Evolutionary conservation across 2,113 vertebrate species (phyloP).

Genomic region (Herpailurus yagouaroundi): DNA sequence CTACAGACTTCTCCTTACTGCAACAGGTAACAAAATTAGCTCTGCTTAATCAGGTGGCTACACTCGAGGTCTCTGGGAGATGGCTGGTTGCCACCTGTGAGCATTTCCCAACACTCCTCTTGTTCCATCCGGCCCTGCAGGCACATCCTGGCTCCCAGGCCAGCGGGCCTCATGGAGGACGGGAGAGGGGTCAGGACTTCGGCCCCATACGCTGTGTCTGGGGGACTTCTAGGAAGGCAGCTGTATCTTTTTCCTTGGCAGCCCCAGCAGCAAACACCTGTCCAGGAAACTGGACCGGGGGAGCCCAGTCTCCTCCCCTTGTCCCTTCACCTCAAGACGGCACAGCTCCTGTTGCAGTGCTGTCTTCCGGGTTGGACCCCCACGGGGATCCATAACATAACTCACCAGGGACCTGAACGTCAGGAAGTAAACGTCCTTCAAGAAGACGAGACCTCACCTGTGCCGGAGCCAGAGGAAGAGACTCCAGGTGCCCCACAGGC

Average conservation of each 20-base stretch:
- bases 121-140: rapidly evolving
- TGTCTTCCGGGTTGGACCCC: background rate
- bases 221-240: background rate
- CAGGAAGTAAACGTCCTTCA: background rate
- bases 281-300: background rate
- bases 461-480: background rate
- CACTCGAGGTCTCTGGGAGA: too few relatives aligned
- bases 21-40: too few relatives aligned
- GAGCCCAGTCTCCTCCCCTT: background rate
- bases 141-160: background rate
- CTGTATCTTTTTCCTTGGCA: too few relatives aligned
- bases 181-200: too few relatives aligned
- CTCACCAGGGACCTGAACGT: background rate
- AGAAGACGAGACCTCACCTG: background rate
- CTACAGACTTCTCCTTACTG: too few relatives aligned
- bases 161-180: rapidly evolving
- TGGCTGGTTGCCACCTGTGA: rapidly evolving
- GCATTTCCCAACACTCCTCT: background rate
- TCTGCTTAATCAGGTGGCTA: too few relatives aligned
- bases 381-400: too few relatives aligned
- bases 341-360: rapidly evolving
- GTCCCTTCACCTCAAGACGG: background rate
- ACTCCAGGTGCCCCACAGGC: background rate
- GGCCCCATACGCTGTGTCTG: rapidly evolving
- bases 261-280: rapidly evolving